Evolutionary conservation across 2,113 vertebrate genomes (phyloP).

Genomic region (Puntigrus tetrazona): DNA sequence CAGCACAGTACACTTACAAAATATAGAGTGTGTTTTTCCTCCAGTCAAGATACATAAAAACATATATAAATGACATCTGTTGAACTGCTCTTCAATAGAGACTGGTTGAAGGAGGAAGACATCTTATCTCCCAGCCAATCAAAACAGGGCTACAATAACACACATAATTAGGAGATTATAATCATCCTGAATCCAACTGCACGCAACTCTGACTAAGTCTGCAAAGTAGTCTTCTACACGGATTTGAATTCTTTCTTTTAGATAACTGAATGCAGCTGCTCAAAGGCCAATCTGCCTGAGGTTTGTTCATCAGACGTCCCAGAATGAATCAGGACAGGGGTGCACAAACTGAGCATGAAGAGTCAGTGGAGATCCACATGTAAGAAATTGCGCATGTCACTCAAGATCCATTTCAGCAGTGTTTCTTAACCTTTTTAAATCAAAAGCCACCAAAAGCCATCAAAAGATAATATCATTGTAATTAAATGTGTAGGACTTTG

Average conservation of each 20-base stretch:
- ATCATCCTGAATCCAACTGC: slow-evolving; percentile 54
- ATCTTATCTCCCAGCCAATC: slow-evolving; percentile 51
- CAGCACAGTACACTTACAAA: neutral
- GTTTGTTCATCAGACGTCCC: neutral
- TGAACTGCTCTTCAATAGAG: slow-evolving; percentile 4
- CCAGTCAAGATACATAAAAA: neutral
- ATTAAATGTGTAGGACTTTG: neutral
- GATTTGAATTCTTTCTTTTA: slow-evolving; percentile 34
- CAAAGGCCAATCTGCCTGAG: neutral
- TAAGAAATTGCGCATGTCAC: neutral
- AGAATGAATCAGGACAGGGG: neutral
- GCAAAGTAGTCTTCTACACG: slow-evolving; percentile 43
- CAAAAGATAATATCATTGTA: neutral
- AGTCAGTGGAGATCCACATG: neutral
- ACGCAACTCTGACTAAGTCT: slow-evolving; percentile 50
- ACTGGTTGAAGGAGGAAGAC: slow-evolving; percentile 9
- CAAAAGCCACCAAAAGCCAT: neutral
- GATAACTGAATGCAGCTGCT: slow-evolving; percentile 27
- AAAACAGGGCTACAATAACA: slow-evolving; percentile 46
- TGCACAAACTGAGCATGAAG: neutral
- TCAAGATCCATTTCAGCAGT: neutral
- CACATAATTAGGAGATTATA: slow-evolving; percentile 56
- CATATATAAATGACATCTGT: neutral
- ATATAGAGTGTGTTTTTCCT: neutral
- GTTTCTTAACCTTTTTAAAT: neutral